These are phyloP conservation scores for Capitulum mitella DNA, from an alignment of 2,888 invertebrate genomes.

Conservation along the genomic window DNA sequence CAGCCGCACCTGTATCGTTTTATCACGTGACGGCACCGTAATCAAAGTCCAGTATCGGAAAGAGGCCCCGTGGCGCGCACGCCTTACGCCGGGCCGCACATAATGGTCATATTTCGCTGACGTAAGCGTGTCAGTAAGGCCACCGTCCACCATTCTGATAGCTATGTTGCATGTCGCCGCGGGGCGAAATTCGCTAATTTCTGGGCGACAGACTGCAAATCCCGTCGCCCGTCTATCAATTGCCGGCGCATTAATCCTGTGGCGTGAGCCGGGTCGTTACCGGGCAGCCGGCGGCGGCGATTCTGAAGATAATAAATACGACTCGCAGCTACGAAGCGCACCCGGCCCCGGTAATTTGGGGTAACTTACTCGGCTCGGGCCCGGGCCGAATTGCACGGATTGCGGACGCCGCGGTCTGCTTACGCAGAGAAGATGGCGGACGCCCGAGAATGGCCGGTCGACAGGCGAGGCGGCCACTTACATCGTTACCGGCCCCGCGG, in stretches of 20 bases:
- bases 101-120: not conserved
- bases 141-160: not conserved
- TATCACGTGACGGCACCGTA: not conserved
- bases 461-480: not conserved
- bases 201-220: not conserved
- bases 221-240: not conserved
- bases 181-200: not conserved
- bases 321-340: not conserved
- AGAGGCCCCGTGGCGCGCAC: not conserved
- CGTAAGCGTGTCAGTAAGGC: not conserved
- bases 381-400: not conserved
- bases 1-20: not conserved
- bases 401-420: not conserved
- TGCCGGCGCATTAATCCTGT: not conserved
- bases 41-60: not conserved
- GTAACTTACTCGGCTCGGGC: not conserved
- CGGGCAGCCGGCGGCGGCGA: not conserved
- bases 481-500: not conserved
- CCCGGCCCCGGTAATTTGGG: not conserved
- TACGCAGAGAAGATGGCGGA: constrained; percentile 4
- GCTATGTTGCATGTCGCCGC: not conserved
- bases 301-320: constrained; percentile 21
- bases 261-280: not conserved
- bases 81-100: not conserved
- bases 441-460: not conserved